These are phyloP conservation scores for Chromoteleia sp. DNA, from an alignment of 2,888 invertebrate genomes.

Conservation along the genomic window DNA sequence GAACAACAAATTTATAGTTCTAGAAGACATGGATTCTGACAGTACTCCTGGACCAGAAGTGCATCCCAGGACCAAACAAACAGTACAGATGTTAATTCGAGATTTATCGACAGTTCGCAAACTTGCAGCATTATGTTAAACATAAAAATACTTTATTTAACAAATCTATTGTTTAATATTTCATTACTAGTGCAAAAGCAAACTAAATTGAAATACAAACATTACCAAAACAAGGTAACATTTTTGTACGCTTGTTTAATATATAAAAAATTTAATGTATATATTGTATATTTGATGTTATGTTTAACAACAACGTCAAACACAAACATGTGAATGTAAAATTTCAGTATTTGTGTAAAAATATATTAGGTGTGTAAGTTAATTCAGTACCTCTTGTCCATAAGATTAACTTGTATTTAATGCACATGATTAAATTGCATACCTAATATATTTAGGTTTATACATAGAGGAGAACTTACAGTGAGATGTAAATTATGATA, in stretches of 20 bases:
- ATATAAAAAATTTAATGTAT: too few relatives aligned
- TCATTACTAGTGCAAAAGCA: not conserved
- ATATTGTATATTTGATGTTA: too few relatives aligned
- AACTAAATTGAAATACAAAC: not conserved
- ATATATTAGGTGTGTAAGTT: too few relatives aligned
- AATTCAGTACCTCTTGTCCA: too few relatives aligned
- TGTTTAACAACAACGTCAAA: too few relatives aligned
- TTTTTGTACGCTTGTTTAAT: too few relatives aligned
- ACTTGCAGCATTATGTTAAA: slow-evolving; percentile 86
- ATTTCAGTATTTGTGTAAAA: too few relatives aligned
- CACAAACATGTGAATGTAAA: too few relatives aligned
- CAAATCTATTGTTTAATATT: not conserved
- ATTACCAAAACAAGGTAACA: too few relatives aligned
- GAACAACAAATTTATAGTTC: slow-evolving; percentile 80
- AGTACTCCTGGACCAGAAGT: slow-evolving; percentile 87
- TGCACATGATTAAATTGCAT: not conserved
- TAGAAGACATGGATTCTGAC: slow-evolving; percentile 88
- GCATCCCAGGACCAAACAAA: slow-evolving; percentile 89
- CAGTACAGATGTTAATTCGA: slow-evolving; percentile 90
- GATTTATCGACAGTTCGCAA: slow-evolving; percentile 90
- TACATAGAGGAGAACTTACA: slow-evolving; percentile 21
- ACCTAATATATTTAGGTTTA: slow-evolving; percentile 2
- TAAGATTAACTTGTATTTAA: too few relatives aligned
- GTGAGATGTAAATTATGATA: slow-evolving; percentile 20
- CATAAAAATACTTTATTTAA: slow-evolving; percentile 5